Evolutionary conservation across 2,113 vertebrate species (phyloP), one percentile per base, ranked within the genome.

Genomic region (Elaphurus davidianus): DNA sequence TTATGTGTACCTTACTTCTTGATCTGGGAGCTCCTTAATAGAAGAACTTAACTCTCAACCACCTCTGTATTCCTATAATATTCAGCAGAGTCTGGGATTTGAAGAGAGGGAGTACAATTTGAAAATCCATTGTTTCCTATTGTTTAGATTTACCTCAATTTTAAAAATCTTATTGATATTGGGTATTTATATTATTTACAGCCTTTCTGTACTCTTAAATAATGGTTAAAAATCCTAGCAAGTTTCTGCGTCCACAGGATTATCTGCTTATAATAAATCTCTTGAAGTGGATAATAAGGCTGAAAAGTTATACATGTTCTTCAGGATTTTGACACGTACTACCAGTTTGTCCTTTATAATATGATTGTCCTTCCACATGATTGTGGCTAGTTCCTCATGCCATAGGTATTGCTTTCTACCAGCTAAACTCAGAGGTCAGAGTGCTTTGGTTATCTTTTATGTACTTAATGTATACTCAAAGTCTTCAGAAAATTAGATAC

Each of bases 401-500:
- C 57, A 93, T 11, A 19, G 28, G 30, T 30, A 54, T 50, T 71
- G 86, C 74, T 95, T 81, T 71, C 57, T 87, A 21, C 16, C 36
- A 45, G 43, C 23, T 74, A 40, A 25, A 52, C 54, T 40, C 64
- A 86, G 81, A 45, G n/a, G 78, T 40, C 64, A 85, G 40, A 92
- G 36, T 30, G 23, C 25, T 86, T 23, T 33, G 21, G 13, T 36
- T 90, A 84, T 30, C 50, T 94, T 90, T 36, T 30, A 28, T 59
- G 1, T 60, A 76, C 30, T 86, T 85, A 85, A 36, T 19, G 0
- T 40, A 88, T 30, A 88, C 11, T 3, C 6, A 82, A 86, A 95
- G 16, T 89, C 30, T 90, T 94, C 64, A 76, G 28, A 95, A 94
- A 96, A 94, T 50, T 55, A 93, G 30, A 50, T 71, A 94, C 6